phyloP scores from a whole-genome alignment of 2,113 vertebrate genomes.

The Romanogobio albipinnatus region DNA sequence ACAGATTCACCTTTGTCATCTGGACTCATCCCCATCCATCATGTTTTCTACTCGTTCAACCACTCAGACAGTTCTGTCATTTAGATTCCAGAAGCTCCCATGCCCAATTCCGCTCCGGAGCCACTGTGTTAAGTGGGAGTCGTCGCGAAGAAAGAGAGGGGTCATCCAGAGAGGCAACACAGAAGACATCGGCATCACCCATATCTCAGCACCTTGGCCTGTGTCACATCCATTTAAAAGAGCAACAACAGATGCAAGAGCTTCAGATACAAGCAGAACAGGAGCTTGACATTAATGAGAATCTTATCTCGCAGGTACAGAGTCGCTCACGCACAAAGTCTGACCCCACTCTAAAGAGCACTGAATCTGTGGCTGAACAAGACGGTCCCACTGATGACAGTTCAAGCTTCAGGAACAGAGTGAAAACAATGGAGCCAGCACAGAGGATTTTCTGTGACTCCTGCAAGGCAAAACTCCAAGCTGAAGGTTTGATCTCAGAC shows the following conservation, averaged over 20 bases:
- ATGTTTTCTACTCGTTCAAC: conserved; percentile 72
- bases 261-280: conserved; percentile 72
- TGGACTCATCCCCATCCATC: conserved; percentile 69
- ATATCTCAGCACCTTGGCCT: conserved; percentile 92
- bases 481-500: conserved; percentile 68
- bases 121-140: conserved; percentile 81
- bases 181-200: conserved; percentile 73
- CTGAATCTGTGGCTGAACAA: conserved; percentile 78
- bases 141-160: conserved; percentile 87
- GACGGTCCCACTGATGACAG: conserved; percentile 73
- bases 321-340: conserved; percentile 92
- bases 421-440: conserved; percentile 86
- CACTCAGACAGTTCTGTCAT: conserved; percentile 84
- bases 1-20: conserved; percentile 71
- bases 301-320: conserved; percentile 89
- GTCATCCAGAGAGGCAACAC: conserved; percentile 77
- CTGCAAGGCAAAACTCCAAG: conserved; percentile 88
- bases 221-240: conserved; percentile 94
- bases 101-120: conserved; percentile 79
- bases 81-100: conserved; percentile 93
- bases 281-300: conserved; percentile 90
- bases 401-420: conserved; percentile 81
- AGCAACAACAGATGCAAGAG: conserved; percentile 88
- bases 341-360: conserved; percentile 90
- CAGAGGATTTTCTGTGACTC: conserved; percentile 90